A percentile compares a stretch with the other conserved stretches of the same genome.
phyloP scores from a whole-genome alignment of 2,797 vertebrate species.

The Denticeps clupeoides region DNA sequence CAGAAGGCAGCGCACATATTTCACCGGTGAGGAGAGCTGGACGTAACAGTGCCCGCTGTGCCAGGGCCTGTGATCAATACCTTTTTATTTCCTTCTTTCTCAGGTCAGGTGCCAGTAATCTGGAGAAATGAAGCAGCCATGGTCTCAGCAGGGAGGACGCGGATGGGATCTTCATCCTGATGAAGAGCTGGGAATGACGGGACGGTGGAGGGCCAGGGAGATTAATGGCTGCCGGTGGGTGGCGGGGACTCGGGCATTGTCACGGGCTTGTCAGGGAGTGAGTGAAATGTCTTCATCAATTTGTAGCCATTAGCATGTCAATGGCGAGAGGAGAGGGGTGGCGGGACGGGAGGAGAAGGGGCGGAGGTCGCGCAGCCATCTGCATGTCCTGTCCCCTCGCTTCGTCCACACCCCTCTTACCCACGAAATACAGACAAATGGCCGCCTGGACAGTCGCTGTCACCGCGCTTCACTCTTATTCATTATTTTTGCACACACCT shows the following conservation, averaged over 20 bases:
- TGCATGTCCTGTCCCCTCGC: constrained; percentile 6
- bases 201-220: too few relatives aligned
- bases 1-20: too few relatives aligned
- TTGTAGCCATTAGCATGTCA: constrained; percentile 60
- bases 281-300: constrained; percentile 57
- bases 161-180: constrained; percentile 41
- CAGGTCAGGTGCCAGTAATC: background rate
- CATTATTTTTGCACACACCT: constrained; percentile 17
- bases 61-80: constrained; percentile 36
- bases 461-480: constrained; percentile 18
- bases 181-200: constrained; percentile 26
- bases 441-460: background rate
- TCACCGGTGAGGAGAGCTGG: too few relatives aligned
- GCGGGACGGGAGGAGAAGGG: constrained; percentile 24
- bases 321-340: constrained; percentile 33
- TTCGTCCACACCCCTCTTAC: background rate
- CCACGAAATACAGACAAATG: background rate
- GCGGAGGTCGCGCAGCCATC: constrained; percentile 13
- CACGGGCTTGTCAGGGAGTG: constrained; percentile 41
- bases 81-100: constrained; percentile 10
- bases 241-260: constrained; percentile 44
- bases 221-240: constrained; percentile 57
- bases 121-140: too few relatives aligned
- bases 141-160: constrained; percentile 37
- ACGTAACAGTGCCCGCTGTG: too few relatives aligned